A percentile compares a stretch with the other conserved stretches of the same genome.
phyloP scores from a whole-genome alignment of 2,113 vertebrate species.

The Rhodinocichla rosea region DNA sequence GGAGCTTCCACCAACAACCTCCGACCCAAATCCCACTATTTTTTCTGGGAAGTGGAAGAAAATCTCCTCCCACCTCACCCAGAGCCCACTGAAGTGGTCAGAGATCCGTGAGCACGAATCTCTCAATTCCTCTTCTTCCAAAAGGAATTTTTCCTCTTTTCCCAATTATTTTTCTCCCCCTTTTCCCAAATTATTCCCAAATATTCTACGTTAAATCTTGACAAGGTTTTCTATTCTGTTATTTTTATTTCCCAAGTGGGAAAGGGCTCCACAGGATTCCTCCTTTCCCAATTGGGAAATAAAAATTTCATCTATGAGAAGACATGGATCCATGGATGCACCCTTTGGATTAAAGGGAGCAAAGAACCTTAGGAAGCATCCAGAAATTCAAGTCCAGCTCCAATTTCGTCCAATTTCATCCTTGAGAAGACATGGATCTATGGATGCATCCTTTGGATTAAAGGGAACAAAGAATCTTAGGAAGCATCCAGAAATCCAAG shows the following conservation, averaged over 20 bases:
- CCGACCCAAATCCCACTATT: background rate
- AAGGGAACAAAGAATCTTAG: background rate
- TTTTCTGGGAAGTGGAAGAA: background rate
- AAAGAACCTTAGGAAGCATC: background rate
- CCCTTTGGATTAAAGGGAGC: background rate
- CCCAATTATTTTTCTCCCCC: background rate
- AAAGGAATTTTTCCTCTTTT: background rate
- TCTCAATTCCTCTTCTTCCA: background rate
- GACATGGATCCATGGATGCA: background rate
- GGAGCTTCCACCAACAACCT: background rate
- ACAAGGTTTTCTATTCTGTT: background rate
- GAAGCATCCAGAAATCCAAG: background rate
- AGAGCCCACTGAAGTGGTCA: background rate
- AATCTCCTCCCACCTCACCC: background rate
- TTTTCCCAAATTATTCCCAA: background rate
- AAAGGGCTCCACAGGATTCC: background rate
- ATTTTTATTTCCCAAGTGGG: rapidly evolving
- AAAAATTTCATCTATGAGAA: background rate
- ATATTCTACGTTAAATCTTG: background rate
- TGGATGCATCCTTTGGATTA: background rate
- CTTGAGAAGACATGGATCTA: background rate
- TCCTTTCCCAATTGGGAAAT: background rate
- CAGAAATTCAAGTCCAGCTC: background rate
- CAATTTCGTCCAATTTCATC: too few relatives aligned
- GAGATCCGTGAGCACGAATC: rapidly evolving